Evolutionary conservation across 1,140 invertebrate genomes (phyloP).

Genomic region (Drosophila seguyi): DNA sequence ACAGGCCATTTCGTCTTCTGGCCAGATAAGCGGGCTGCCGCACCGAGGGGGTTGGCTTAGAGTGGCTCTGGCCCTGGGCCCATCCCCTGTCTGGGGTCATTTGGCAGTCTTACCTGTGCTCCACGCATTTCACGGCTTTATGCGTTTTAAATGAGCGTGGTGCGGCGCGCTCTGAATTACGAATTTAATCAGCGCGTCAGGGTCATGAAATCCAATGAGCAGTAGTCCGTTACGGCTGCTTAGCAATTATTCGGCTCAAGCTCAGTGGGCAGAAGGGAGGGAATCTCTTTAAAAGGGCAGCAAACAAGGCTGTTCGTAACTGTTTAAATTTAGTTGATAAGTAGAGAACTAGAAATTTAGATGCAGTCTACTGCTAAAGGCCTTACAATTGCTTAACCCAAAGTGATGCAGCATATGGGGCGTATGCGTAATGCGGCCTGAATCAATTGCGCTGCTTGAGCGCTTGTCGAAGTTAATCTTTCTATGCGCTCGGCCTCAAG

Average conservation of each 20-base stretch:
- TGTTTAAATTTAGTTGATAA: neutral
- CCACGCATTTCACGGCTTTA: conserved; percentile 66
- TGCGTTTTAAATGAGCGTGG: conserved; percentile 72
- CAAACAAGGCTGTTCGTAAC: neutral
- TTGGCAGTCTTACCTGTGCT: conserved; percentile 60
- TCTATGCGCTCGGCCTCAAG: conserved; percentile 66
- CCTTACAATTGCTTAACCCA: conserved; percentile 8
- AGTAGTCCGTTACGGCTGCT: conserved; percentile 29
- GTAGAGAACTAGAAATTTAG: neutral
- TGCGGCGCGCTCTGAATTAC: conserved; percentile 52
- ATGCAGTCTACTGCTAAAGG: conserved; percentile 2
- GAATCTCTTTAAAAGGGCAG: neutral
- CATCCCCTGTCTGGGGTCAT: conserved; percentile 43
- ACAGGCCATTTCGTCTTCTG: conserved; percentile 69
- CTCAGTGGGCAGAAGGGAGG: neutral
- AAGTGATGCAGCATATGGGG: conserved; percentile 37
- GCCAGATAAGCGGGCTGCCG: conserved; percentile 53
- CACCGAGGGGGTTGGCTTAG: neutral
- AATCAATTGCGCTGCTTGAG: conserved; percentile 14
- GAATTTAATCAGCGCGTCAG: conserved; percentile 64
- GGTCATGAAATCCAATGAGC: conserved; percentile 53
- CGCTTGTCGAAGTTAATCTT: conserved; percentile 57
- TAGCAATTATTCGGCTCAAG: conserved; percentile 51
- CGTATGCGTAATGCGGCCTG: conserved; percentile 57
- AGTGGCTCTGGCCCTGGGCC: neutral